Base-by-base conservation (phyloP, 2,797 vertebrate species). In the Coccyzus lansbergi region DNA sequence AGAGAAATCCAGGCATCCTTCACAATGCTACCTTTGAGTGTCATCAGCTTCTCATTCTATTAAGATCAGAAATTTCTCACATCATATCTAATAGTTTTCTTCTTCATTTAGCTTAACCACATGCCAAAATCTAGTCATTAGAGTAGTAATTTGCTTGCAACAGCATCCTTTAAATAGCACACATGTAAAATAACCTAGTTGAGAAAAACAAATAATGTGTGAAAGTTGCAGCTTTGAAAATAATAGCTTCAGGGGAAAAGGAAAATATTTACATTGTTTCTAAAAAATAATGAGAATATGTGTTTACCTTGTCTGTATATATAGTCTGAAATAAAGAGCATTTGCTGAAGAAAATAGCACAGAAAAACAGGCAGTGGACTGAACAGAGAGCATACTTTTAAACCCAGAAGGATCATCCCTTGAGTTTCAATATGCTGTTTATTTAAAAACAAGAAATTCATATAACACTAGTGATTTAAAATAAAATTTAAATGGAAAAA, bases 401-500 rank as follows among this genome's bases (percentile, higher is more conserved):
- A 81, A 60, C 33, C 33, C 25, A 60, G 53, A 60, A 68, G 38
- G 42, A 62, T 26, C 25, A 46, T 13, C 12, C 6, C 31, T 4
- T 64, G 44, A 25, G 14, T 70, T 56, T 64, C 28, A 42, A 10
- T 33, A 56, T 12, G 51, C 12, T 75, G 6, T n/a, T 76, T 70
- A 10, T 6, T 58, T n/a, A 70, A 83, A 63, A 38, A 19, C 8
- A 77, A 13, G n/a, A 69, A 56, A 44, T 51, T 38, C 19, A 15
- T 36, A 25, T 56, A 63, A 63, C 15, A 38, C 11, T 16, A 6
- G 7, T 74, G 10, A 63, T 62, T 82, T 31, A 62, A 59, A 71
- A 53, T 6, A 42, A 28, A 46, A 36, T 21, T 4, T 15, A 36
- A 29, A 20, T 0, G 24, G 10, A 1, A 7, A 25, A 8, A 10